These are phyloP conservation scores for Sminthurides bifidus DNA, from an alignment of 1,140 invertebrate genomes.

Conservation along the genomic window DNA sequence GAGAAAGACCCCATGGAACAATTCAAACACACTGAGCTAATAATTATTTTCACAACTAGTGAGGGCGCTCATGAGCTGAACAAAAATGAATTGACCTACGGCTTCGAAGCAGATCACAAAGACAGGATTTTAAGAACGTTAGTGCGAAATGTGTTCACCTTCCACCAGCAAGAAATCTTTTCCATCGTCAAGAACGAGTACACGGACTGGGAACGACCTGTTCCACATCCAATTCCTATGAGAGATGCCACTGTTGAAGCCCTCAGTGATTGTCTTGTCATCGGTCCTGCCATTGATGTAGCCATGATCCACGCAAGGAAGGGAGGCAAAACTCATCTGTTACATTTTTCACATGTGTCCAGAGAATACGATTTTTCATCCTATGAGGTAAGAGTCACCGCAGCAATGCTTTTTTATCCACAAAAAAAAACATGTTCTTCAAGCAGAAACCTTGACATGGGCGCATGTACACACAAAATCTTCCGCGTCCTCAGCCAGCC, in stretches of 20 bases:
- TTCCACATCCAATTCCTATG: constrained; percentile 67
- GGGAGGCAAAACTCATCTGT: constrained; percentile 20
- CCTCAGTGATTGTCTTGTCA: constrained; percentile 51
- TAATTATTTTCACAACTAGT: constrained; percentile 56
- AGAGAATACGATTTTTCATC: constrained; percentile 18
- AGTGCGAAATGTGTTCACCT: constrained; percentile 71
- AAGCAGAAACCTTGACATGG: too few species aligned
- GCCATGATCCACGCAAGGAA: constrained; percentile 23
- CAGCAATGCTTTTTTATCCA: too few species aligned
- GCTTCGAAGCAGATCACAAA: constrained; percentile 61
- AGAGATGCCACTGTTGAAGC: constrained; percentile 77
- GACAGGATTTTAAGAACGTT: constrained; percentile 64
- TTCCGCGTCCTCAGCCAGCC: too few species aligned
- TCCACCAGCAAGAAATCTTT: constrained; percentile 83
- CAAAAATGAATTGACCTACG: constrained; percentile 59
- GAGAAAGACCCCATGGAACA: constrained; percentile 37
- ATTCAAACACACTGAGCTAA: constrained; percentile 55
- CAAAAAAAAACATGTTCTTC: background rate
- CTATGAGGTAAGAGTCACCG: constrained; percentile 20
- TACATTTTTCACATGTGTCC: constrained; percentile 31
- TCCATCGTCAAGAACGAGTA: constrained; percentile 83
- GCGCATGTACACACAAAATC: too few species aligned
- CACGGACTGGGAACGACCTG: constrained; percentile 79
- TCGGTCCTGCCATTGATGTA: constrained; percentile 25
- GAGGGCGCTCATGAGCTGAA: constrained; percentile 64